Base-by-base conservation (phyloP, 2,113 vertebrate species). In the Camelus bactrianus region DNA sequence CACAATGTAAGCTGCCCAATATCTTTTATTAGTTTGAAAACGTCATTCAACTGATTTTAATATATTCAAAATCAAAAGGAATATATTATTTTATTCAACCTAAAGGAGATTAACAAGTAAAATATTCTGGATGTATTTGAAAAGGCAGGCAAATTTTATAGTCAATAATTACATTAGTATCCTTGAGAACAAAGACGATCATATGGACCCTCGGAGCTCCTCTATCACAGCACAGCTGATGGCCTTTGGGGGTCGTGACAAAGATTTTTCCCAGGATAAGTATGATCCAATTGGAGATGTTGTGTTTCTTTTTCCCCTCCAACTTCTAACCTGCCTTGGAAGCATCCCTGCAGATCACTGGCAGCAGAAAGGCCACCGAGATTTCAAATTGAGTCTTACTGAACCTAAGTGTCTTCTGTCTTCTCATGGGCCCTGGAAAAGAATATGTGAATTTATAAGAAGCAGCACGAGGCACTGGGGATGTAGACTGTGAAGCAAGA, bases 391-490 rank as follows among this genome's bases (percentile, higher is more conserved):
- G 48, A 50, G 20, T 64, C 16, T 70, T 38, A 54, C 14, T 14
- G 13, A 94, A 13, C 30, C 0, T 10, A n/a, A 28, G 14, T 56
- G 20, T 30, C 20, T 83, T 15, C 10, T 79, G 3, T 54, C 14
- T 46, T 65, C 38, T 50, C 16, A 8, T 26, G 46, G 4, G 13
- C 20, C 46, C 14, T 30, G 16, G 35, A 2, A n/a, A 54, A 85
- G 46, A 32, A 17, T 6, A 19, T 48, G 42, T 54, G 56, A 3
- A 11, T 69, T 62, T 16, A 2, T 30, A 20, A 65, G 79, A 88
- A 38, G 16, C 0, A n/a, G 13, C 1, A 0, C 38, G 64, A 60
- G 2, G 4, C 24, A 0, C 52, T 9, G 10, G 8, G 5, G 15
- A 64, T 14, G 9, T 1, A 11, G 60, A 17, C 16, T 16, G 48